phyloP scores from a whole-genome alignment of 1,140 invertebrate genomes.

The Solenopsis invicta region DNA sequence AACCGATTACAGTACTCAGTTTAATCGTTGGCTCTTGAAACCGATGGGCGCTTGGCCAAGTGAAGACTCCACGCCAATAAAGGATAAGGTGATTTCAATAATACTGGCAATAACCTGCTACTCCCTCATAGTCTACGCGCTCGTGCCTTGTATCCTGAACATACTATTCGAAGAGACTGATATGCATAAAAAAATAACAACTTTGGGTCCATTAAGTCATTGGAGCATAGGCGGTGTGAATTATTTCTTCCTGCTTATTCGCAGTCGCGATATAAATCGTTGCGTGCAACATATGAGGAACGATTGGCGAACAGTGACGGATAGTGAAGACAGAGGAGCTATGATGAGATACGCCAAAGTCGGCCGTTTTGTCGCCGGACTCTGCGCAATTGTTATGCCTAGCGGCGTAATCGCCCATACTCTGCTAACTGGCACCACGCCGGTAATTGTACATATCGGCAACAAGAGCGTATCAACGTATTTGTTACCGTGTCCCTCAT shows the following conservation, averaged over 20 bases:
- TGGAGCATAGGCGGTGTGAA: constrained; percentile 49
- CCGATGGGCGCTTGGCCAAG: constrained; percentile 35
- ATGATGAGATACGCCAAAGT: constrained; percentile 60
- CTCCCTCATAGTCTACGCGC: neutral
- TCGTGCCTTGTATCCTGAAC: constrained; percentile 35
- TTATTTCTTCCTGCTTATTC: constrained; percentile 42
- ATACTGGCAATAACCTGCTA: constrained; percentile 39
- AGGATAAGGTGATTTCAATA: neutral
- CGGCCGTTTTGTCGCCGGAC: constrained; percentile 50
- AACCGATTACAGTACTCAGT: constrained; percentile 14
- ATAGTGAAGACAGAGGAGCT: constrained; percentile 44
- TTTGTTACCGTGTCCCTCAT: constrained; percentile 41
- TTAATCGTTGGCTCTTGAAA: constrained; percentile 49
- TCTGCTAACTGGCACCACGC: neutral
- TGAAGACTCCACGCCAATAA: neutral
- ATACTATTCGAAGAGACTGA: constrained; percentile 41
- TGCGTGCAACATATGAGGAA: constrained; percentile 58
- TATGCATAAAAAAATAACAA: neutral
- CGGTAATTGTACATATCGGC: constrained; percentile 48
- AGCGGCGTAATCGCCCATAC: constrained; percentile 57
- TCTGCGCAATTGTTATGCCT: constrained; percentile 67
- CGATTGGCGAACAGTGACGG: constrained; percentile 55
- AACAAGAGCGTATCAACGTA: constrained; percentile 59
- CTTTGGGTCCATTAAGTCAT: constrained; percentile 32
- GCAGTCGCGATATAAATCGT: constrained; percentile 25